phyloP scores from a whole-genome alignment of 2,888 invertebrate genomes.

The Sisyra terminalis region DNA sequence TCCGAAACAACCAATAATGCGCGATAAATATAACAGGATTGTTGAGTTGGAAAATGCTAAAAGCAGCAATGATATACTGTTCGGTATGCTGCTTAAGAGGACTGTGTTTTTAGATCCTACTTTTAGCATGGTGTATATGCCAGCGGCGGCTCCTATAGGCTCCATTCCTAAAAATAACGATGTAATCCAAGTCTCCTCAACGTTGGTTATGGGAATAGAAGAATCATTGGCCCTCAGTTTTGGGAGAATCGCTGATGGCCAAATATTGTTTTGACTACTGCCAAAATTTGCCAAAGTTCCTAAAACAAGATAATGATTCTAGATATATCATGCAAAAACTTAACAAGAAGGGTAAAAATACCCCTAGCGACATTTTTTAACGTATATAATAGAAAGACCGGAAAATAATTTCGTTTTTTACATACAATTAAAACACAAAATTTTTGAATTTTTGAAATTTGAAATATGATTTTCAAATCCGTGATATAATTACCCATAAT shows the following conservation, averaged over 20 bases:
- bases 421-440: too few species aligned
- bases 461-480: too few species aligned
- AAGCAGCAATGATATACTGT: background rate
- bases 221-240: slow-evolving; percentile 6
- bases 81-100: slow-evolving; percentile 2
- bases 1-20: slow-evolving; percentile 3
- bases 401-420: too few species aligned
- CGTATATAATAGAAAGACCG: too few species aligned
- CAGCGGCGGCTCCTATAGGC: background rate
- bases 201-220: slow-evolving; percentile 1
- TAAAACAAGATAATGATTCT: background rate
- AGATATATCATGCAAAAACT: too few species aligned
- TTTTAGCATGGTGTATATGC: background rate
- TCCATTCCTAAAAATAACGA: background rate
- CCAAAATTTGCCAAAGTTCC: slow-evolving; percentile 2
- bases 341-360: too few species aligned
- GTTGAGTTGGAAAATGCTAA: slow-evolving; percentile 2
- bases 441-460: too few species aligned
- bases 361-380: too few species aligned
- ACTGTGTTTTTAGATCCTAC: slow-evolving; percentile 3
- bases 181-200: slow-evolving; percentile 3
- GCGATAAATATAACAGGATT: background rate
- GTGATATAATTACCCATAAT: too few species aligned
- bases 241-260: slow-evolving; percentile 6
- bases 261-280: background rate